Conservation (phyloP, 2,113 vertebrate genomes). For the Sigmodon hispidus region DNA sequence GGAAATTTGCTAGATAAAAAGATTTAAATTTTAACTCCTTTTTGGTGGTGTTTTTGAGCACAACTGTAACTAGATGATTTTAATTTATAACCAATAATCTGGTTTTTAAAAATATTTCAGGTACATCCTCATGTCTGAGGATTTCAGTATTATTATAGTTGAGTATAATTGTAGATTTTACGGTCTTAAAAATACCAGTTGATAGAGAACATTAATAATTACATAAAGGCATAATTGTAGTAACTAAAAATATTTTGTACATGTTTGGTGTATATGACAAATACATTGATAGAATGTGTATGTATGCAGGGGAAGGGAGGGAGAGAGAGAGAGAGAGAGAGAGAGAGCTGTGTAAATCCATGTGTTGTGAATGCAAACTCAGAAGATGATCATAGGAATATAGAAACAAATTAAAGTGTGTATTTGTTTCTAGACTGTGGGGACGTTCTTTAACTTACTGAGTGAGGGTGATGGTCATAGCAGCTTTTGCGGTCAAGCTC, state of each 20-base stretch:
- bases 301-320: not conserved
- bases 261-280: not conserved
- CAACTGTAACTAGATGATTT: not conserved
- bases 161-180: slow-evolving; percentile 6
- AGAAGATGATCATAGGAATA: not conserved
- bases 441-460: slow-evolving; percentile 63
- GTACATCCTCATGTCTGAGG: not conserved
- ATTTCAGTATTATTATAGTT: not conserved
- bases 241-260: not conserved
- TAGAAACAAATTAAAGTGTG: slow-evolving; percentile 47
- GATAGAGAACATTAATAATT: not conserved
- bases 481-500: not conserved
- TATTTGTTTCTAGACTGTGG: slow-evolving; percentile 39
- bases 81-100: slow-evolving; percentile 50
- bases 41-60: slow-evolving; percentile 9
- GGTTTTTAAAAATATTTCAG: slow-evolving; percentile 51
- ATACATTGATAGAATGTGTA: not conserved
- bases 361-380: not conserved
- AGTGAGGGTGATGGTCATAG: not conserved
- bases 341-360: slow-evolving; percentile 19
- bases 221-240: not conserved
- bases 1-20: not conserved
- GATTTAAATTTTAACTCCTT: not conserved
- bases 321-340: not conserved
- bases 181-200: not conserved